Conservation (phyloP, 1,140 invertebrate genomes). For the Cydia strobilella region DNA sequence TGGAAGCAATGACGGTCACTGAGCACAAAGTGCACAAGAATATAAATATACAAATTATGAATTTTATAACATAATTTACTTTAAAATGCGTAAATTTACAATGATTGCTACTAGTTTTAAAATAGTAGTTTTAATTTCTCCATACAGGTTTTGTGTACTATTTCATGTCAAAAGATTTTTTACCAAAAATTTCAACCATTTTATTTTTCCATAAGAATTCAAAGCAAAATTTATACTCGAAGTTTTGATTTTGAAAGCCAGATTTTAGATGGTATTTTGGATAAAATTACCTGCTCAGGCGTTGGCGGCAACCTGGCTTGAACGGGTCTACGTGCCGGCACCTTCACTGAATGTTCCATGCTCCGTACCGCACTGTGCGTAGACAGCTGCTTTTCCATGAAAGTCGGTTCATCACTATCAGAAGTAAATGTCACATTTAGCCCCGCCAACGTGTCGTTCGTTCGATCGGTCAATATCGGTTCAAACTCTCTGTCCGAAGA, state of each 20-base stretch:
- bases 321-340: not conserved
- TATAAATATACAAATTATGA: not conserved
- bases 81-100: too few relatives aligned
- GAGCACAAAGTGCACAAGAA: not conserved
- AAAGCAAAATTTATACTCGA: not conserved
- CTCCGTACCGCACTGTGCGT: conserved; percentile 25
- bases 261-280: not conserved
- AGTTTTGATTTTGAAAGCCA: not conserved
- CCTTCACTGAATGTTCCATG: not conserved
- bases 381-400: conserved; percentile 18
- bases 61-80: not conserved
- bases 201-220: not conserved
- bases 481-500: conserved; percentile 67
- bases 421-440: conserved; percentile 75
- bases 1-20: conserved; percentile 9
- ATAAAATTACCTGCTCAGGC: conserved; percentile 51
- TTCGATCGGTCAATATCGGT: conserved; percentile 70
- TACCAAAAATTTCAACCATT: not conserved
- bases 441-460: conserved; percentile 77
- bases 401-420: conserved; percentile 56
- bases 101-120: too few relatives aligned
- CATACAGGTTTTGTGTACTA: not conserved
- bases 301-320: conserved; percentile 38
- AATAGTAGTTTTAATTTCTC: too few relatives aligned
- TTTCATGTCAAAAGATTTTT: not conserved